Base-by-base conservation (phyloP, 2,888 invertebrate genomes). In the Chloroclystis v-ata region DNA sequence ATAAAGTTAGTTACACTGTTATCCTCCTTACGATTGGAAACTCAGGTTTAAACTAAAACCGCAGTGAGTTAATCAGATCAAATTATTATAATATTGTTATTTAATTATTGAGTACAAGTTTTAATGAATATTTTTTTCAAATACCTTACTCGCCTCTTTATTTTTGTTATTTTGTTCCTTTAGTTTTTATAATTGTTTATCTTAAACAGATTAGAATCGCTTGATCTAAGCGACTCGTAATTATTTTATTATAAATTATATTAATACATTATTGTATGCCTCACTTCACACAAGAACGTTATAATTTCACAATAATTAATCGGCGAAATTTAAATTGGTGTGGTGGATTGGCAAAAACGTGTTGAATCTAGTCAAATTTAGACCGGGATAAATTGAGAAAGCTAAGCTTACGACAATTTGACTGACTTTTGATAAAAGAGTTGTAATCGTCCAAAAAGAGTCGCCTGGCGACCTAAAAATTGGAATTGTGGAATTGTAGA, bases 31-130 rank as follows among this genome's bases (percentile, higher is more conserved):
- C 60, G 63, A 70, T 56, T 62, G 69, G 71, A 61, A 65, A 82
- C 82, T 83, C 82, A 71, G 67, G 72, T 72, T 79, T 71, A 49
- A 50, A 52, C 57, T 73, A 73, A 72, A 77, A 72, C 74, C 61
- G 72, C 69, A 69, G 69, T 74, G 78, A 79, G 81, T 80, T 80
- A 71, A 77, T 73, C 74, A 85, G 86, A 86, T 85, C 85, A 87
- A 87, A 85, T 78, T 86, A 85, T 78, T 86, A 84, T 85, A 79
- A 83, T 84, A 85, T 83, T 85, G 86, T 87, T 87, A 84, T 83
- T 84, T 84, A 83, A 85, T 84, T 85, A 84, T 83, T 79, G 86
- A 86, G 84, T 87, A 87, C 87, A 86, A 85, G 85, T 83, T 85
- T 82, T 82, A 83, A 81, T 78, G 74, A 73, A 79, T 84, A 78